A percentile compares a stretch with the other conserved stretches of the same genome.
phyloP scores from a whole-genome alignment of 2,113 vertebrate genomes.

The Chunga burmeisteri region DNA sequence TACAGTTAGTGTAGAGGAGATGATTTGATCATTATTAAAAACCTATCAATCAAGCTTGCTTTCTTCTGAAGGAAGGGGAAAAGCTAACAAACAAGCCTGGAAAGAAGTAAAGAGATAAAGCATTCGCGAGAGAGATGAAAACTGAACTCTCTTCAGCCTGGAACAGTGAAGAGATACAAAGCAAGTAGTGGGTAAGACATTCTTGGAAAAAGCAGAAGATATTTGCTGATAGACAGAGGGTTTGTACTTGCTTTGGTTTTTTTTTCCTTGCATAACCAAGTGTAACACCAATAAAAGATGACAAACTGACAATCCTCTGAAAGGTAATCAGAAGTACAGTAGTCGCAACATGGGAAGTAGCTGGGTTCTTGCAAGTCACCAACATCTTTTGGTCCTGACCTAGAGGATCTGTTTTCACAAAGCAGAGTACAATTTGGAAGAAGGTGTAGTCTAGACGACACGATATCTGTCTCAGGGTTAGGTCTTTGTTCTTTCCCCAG shows the following conservation, averaged over 20 bases:
- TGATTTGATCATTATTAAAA: constrained; percentile 25
- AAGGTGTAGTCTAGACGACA: not conserved
- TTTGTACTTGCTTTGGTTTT: not conserved
- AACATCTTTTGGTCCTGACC: not conserved
- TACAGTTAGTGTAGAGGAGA: constrained; percentile 14
- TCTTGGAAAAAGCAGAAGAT: not conserved
- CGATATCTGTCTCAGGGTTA: not conserved
- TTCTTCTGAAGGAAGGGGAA: constrained; percentile 9
- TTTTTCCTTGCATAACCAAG: not conserved
- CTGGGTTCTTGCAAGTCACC: not conserved
- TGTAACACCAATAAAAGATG: not conserved
- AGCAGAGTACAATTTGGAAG: not conserved
- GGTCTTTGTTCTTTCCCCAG: not conserved
- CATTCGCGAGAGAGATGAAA: not conserved
- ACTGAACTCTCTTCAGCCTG: not conserved
- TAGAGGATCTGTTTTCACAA: not conserved
- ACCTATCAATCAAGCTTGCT: constrained; percentile 20
- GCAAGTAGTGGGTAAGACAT: not conserved
- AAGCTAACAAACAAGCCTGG: not conserved
- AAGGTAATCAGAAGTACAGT: not conserved
- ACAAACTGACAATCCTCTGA: not conserved
- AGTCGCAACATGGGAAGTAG: not conserved
- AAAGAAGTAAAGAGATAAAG: not conserved
- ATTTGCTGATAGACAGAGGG: not conserved
- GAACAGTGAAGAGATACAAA: not conserved